Percentiles rank a stretch among this genome's conserved stretches.
Evolutionary conservation across 2,113 vertebrate genomes (phyloP).

Genomic region (Anas platyrhynchos): DNA sequence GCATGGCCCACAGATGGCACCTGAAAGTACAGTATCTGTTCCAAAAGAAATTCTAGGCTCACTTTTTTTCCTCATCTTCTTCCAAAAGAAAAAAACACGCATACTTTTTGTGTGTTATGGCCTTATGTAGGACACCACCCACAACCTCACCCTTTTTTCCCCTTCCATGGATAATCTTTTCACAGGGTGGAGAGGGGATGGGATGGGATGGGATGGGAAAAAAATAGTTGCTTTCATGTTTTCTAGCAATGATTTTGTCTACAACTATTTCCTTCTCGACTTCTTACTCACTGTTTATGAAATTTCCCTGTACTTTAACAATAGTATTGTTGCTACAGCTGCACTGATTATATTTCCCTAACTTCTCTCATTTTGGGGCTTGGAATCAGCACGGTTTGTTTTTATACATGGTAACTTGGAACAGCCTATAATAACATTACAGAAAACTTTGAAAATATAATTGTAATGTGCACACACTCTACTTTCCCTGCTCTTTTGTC

Average conservation of each 20-base stretch:
- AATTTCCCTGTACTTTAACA: constrained; percentile 59
- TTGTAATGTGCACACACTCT: constrained; percentile 14
- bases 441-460: constrained; percentile 68
- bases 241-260: constrained; percentile 60
- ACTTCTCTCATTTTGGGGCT: constrained; percentile 58
- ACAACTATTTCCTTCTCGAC: constrained; percentile 60
- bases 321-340: constrained; percentile 74
- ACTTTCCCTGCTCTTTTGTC: constrained; percentile 30
- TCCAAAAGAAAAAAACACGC: constrained; percentile 49
- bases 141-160: constrained; percentile 67
- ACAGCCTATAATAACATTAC: constrained; percentile 65
- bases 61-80: constrained; percentile 42
- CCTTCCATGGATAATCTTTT: constrained; percentile 63
- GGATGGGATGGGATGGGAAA: constrained; percentile 33
- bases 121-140: constrained; percentile 62
- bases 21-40: constrained; percentile 57
- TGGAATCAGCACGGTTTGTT: constrained; percentile 73
- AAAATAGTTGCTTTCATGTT: constrained; percentile 62
- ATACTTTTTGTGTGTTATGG: constrained; percentile 52
- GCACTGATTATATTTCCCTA: constrained; percentile 60
- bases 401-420: constrained; percentile 72
- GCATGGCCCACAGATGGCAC: constrained; percentile 45
- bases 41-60: constrained; percentile 58
- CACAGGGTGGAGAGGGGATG: constrained; percentile 46
- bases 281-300: constrained; percentile 72